Evolutionary conservation across 2,888 invertebrate species (phyloP).

Genomic region (Orchesella flavescens): DNA sequence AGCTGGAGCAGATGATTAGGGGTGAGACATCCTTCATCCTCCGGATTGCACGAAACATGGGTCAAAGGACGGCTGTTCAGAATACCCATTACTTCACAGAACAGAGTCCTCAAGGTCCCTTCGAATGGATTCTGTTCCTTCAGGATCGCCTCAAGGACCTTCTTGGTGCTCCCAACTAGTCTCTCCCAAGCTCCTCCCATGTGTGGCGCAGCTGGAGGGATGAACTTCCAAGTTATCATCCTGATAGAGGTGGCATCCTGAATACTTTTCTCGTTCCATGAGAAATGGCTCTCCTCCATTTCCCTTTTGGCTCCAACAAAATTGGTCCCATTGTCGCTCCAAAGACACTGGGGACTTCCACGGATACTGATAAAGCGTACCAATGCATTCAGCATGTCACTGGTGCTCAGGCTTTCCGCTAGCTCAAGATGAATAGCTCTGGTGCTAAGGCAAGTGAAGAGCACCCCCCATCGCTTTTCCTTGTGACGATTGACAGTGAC

Average conservation of each 20-base stretch:
- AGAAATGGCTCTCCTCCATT: not conserved
- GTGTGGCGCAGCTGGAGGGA: conserved; percentile 62
- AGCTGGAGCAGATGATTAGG: conserved; percentile 58
- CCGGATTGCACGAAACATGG: conserved; percentile 44
- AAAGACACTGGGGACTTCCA: conserved; percentile 54
- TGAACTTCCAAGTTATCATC: conserved; percentile 64
- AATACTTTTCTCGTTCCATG: not conserved
- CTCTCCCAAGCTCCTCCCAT: conserved; percentile 70
- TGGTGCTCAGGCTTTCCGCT: conserved; percentile 7
- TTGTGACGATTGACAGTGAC: not conserved
- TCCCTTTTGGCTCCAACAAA: conserved; percentile 57
- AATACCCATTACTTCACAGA: conserved; percentile 44
- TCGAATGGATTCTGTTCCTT: conserved; percentile 43
- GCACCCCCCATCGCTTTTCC: conserved; percentile 33
- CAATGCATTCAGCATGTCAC: conserved; percentile 31
- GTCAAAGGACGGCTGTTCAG: conserved; percentile 61
- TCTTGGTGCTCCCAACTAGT: conserved; percentile 62
- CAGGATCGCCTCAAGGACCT: conserved; percentile 35
- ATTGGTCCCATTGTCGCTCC: conserved; percentile 67
- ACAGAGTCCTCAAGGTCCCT: conserved; percentile 58
- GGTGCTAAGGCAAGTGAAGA: conserved; percentile 55
- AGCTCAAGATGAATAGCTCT: conserved; percentile 57
- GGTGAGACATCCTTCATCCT: conserved; percentile 50
- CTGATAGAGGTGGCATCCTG: not conserved
- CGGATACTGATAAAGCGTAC: conserved; percentile 42